Evolutionary conservation across 1,140 invertebrate genomes (phyloP), one percentile per base, ranked within the genome.

Genomic region (Helicoverpa zea): DNA sequence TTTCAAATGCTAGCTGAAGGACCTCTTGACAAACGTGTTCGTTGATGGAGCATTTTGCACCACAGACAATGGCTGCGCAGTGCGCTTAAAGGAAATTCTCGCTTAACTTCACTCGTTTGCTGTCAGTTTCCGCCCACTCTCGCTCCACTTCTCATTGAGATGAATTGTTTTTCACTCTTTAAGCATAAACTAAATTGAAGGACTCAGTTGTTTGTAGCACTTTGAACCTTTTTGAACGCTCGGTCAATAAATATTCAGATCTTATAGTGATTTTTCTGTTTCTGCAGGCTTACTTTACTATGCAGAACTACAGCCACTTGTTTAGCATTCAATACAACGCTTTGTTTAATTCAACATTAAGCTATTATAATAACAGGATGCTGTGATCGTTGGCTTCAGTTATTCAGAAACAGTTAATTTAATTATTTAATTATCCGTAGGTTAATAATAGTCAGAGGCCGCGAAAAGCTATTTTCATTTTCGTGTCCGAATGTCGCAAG

Each of bases 121-220:
- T 82, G 68, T 70, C 66, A 80, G 80, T 84, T 85, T 66, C 80
- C 74, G 75, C 58, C 61, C 68, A 79, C 61, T 75, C 79, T 51
- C 63, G 78, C 56, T 80, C 78, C 61, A 85, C 61, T 83, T 85
- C 79, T 79, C 49, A 70, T 74, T 81, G 68, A 82, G 79, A 82
- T 13, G 49, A 43, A 43, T 72, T 77, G 29, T 77, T 82, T 78
- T 79, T 82, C 49, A 66, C 18, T 79, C 49, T 16, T 74, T 54
- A 43, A 68, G 64, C 29, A 49, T 68, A 59, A 79, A 79, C 54
- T 70, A 54, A 54, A 77, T 61, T 75, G 61, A 66, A 64, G 51
- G 51, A 29, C n/a, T 52, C 23, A 49, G 14, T 66, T 77, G 56
- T 77, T 77, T 77, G 58, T 13, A 64, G 58, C 35, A 52, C 63